Base-by-base conservation (phyloP, 2,888 invertebrate species). In the Odontocolon sp. region DNA sequence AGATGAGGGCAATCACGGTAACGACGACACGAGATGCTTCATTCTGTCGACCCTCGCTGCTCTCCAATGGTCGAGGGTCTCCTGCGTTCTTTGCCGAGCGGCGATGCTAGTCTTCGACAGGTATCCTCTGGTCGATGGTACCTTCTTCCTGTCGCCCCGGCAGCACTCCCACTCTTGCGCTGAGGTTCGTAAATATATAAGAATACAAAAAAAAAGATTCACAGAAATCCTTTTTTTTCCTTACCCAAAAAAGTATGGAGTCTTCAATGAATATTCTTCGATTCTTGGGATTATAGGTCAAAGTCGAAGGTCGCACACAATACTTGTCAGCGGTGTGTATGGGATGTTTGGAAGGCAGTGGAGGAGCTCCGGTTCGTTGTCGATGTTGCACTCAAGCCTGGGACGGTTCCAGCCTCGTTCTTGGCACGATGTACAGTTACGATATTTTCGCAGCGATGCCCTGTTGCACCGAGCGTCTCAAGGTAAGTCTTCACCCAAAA, bases 401-500 rank as follows among this genome's bases (percentile, higher is more conserved):
- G 98, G 96, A 97, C 88, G 99, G 99, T 23, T 95, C 97, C 21
- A 96, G 97, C 61, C 93, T 99, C 78, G 96, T 99, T 71, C 93
- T 99, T 72, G 99, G 99, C 81, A 98, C 98, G 80, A 98, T 99
- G 97, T 99, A 99, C 92, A 96, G 98, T 76, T 99, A 98, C 89
- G 99, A 99, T 91, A 97, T 99, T 85, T 98, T 99, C 91, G 99
- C 99, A 89, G 98, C 98, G 77, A 96, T 96, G 92, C 98, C 98
- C 14, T 99, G 99, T 91, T 99, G 99, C 92, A 94, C 95, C 88
- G 97, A 97, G 88, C 94, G 98, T 85, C 93, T 98, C 85, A 96
- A 96, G 94, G 97, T 97, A 88, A 74, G 71, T 11, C 38, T 21
- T 33, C n/a, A 16, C 6, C 11, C 0, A 2, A 45, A 28, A n/a